Conservation (phyloP, 1,140 invertebrate genomes). For the Cydia amplana region DNA sequence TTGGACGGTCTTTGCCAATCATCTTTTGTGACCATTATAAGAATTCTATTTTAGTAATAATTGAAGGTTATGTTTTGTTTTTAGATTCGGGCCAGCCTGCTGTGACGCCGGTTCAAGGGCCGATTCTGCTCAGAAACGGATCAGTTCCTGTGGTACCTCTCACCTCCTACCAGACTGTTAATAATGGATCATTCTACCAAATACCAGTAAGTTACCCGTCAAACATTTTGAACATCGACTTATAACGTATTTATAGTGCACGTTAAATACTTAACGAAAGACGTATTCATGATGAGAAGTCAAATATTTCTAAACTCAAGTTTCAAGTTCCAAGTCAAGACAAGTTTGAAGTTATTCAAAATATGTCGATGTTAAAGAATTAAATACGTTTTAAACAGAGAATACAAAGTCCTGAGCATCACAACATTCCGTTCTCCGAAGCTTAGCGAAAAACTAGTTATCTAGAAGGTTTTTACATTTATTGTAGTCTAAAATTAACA, state of each 20-base stretch:
- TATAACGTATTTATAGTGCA: too few relatives aligned
- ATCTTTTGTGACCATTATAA: too few relatives aligned
- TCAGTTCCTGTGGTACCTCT: conserved; percentile 91
- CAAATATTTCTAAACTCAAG: too few relatives aligned
- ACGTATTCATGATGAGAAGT: not conserved
- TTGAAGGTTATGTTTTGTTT: conserved; percentile 35
- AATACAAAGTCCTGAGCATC: too few relatives aligned
- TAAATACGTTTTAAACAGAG: too few relatives aligned
- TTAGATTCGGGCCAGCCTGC: conserved; percentile 61
- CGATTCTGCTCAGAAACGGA: conserved; percentile 89
- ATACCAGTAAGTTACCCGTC: conserved; percentile 87
- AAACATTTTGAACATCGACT: not conserved
- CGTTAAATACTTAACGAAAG: not conserved
- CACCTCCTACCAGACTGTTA: conserved; percentile 89
- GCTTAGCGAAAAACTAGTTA: too few relatives aligned
- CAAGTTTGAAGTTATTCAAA: too few relatives aligned
- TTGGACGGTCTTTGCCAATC: too few relatives aligned
- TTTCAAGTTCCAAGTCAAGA: too few relatives aligned
- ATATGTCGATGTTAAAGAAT: too few relatives aligned
- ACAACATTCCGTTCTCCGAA: too few relatives aligned
- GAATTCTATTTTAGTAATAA: conserved; percentile 11
- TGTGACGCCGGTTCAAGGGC: conserved; percentile 90
- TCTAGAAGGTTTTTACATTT: not conserved
- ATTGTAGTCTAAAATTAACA: not conserved
- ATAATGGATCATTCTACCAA: conserved; percentile 91